Conservation (phyloP, 2,797 vertebrate species). For the Merluccius polli region DNA sequence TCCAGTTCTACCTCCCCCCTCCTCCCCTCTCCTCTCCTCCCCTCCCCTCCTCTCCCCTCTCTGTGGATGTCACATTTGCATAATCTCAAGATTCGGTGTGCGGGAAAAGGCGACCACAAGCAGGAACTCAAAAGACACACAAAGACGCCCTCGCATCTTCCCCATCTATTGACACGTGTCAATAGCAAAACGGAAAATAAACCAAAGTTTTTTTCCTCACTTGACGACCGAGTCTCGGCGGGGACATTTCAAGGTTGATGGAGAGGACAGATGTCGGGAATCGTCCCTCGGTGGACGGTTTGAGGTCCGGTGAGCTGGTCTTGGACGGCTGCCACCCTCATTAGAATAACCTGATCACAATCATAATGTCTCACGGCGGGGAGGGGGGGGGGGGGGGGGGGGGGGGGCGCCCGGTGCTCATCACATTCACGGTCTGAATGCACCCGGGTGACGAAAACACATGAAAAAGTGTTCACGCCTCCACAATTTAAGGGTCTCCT, state of each 20-base stretch:
- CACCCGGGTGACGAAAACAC: too few species aligned
- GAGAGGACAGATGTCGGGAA: neutral
- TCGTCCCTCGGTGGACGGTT: neutral
- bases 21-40: neutral
- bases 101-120: conserved; percentile 8
- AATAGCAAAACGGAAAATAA: too few species aligned
- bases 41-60: neutral
- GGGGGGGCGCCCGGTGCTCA: too few species aligned
- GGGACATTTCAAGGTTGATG: neutral
- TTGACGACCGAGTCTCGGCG: neutral
- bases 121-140: conserved; percentile 16
- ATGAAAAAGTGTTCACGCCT: too few species aligned
- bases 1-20: neutral
- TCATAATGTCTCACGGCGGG: neutral
- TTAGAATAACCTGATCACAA: neutral
- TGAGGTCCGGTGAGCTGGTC: neutral
- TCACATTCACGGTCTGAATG: too few species aligned
- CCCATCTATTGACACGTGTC: conserved; percentile 1
- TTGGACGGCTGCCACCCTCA: neutral
- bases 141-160: neutral
- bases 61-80: conserved; percentile 16
- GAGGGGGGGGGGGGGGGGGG: too few species aligned
- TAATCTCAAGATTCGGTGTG: conserved; percentile 11
- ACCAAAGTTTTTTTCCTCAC: too few species aligned
- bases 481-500: too few species aligned